Evolutionary conservation across 2,797 vertebrate genomes (phyloP).

Genomic region (Distichodus sexfasciatus): DNA sequence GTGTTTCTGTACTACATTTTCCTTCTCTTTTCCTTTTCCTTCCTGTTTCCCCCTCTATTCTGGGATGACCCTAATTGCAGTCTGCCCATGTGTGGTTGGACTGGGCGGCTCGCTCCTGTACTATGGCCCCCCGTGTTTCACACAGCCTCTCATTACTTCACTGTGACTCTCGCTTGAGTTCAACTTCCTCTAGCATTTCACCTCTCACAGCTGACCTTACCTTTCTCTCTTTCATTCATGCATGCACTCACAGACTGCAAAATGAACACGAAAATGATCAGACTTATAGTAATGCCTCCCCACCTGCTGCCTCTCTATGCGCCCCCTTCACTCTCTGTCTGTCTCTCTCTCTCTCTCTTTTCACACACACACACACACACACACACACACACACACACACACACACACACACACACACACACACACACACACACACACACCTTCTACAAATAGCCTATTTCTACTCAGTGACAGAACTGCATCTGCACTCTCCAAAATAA

Average conservation of each 20-base stretch:
- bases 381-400: background rate
- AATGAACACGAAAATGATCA: background rate
- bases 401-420: too few relatives aligned
- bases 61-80: slow-evolving; percentile 56
- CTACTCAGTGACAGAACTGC: slow-evolving; percentile 25
- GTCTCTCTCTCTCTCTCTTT: too few relatives aligned
- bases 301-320: background rate
- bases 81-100: slow-evolving; percentile 48
- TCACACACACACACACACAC: background rate
- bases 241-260: background rate
- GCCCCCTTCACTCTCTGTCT: background rate
- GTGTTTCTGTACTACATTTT: slow-evolving; percentile 7
- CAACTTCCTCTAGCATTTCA: slow-evolving; percentile 7
- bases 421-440: background rate
- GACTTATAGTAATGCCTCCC: background rate
- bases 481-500: background rate
- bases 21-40: slow-evolving; percentile 6
- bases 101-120: slow-evolving; percentile 45
- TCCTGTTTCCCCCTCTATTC: slow-evolving; percentile 42
- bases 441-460: background rate
- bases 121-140: slow-evolving; percentile 26
- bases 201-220: slow-evolving; percentile 5
- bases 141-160: slow-evolving; percentile 41
- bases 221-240: background rate
- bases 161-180: slow-evolving; percentile 20